phyloP scores from a whole-genome alignment of 2,797 vertebrate genomes.

The Melanotaenia trifasciata region DNA sequence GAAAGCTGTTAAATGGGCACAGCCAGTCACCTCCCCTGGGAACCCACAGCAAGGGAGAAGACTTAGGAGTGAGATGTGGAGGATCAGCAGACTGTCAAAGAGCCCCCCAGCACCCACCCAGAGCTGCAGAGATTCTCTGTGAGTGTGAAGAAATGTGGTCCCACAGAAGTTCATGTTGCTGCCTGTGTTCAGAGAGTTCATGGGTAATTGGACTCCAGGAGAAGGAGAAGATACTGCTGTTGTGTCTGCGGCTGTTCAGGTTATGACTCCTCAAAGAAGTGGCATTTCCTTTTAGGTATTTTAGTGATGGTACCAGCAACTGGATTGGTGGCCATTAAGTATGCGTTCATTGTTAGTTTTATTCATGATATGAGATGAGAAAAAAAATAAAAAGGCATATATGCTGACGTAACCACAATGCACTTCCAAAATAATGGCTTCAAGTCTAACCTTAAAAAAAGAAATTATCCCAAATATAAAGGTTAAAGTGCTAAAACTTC shows the following conservation, averaged over 20 bases:
- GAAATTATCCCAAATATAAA: conserved; percentile 6
- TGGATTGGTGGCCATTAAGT: background rate
- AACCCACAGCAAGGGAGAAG: conserved; percentile 24
- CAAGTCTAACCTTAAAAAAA: conserved; percentile 1
- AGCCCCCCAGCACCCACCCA: conserved; percentile 41
- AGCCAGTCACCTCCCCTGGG: conserved; percentile 47
- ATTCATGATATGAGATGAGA: background rate
- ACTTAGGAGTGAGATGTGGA: conserved; percentile 48
- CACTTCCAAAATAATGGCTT: background rate
- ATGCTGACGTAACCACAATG: background rate
- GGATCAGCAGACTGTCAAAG: conserved; percentile 47
- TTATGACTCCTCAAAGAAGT: conserved; percentile 20
- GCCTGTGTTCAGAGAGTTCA: conserved; percentile 26
- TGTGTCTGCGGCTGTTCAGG: conserved; percentile 30
- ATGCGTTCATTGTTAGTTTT: background rate
- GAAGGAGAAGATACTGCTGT: conserved; percentile 9
- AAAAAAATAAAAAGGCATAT: conserved; percentile 4
- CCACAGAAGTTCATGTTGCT: conserved; percentile 35
- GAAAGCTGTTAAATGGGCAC: conserved; percentile 60
- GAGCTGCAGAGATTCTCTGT: conserved; percentile 30
- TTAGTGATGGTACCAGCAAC: background rate
- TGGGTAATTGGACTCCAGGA: conserved; percentile 53
- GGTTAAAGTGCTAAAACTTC: background rate
- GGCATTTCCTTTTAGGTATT: background rate
- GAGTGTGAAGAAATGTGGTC: conserved; percentile 59